These are phyloP conservation scores for Pseudorectes ferrugineus DNA, from an alignment of 2,113 vertebrate genomes.

Conservation along the genomic window DNA sequence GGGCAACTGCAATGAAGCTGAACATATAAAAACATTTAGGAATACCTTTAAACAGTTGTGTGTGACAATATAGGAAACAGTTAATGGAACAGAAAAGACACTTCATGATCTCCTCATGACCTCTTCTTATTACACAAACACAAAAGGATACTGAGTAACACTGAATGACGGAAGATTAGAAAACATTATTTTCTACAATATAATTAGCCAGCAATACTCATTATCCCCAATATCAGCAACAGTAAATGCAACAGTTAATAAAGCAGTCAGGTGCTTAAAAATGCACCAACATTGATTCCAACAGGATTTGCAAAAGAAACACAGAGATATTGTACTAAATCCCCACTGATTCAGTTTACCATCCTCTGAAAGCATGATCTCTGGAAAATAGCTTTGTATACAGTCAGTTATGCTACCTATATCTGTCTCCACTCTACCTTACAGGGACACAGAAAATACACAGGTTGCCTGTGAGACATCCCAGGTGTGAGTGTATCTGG, in stretches of 20 bases:
- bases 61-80: not conserved
- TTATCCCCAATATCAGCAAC: not conserved
- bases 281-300: not conserved
- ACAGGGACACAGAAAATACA: not conserved
- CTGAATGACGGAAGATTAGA: not conserved
- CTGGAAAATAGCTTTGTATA: not conserved
- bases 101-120: not conserved
- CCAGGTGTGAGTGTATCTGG: no score
- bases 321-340: not conserved
- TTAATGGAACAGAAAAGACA: not conserved
- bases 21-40: not conserved
- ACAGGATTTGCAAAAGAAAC: not conserved
- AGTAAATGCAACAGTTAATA: not conserved
- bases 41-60: not conserved
- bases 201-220: not conserved
- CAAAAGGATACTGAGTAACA: not conserved
- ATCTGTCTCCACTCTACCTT: not conserved
- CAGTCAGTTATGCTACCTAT: not conserved
- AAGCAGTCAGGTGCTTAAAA: not conserved
- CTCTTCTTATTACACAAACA: not conserved
- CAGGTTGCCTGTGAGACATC: not conserved
- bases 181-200: not conserved
- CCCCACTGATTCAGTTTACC: not conserved
- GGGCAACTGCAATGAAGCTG: not conserved
- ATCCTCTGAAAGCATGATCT: not conserved